phyloP scores from a whole-genome alignment of 2,797 vertebrate species.

The Tadarida brasiliensis region DNA sequence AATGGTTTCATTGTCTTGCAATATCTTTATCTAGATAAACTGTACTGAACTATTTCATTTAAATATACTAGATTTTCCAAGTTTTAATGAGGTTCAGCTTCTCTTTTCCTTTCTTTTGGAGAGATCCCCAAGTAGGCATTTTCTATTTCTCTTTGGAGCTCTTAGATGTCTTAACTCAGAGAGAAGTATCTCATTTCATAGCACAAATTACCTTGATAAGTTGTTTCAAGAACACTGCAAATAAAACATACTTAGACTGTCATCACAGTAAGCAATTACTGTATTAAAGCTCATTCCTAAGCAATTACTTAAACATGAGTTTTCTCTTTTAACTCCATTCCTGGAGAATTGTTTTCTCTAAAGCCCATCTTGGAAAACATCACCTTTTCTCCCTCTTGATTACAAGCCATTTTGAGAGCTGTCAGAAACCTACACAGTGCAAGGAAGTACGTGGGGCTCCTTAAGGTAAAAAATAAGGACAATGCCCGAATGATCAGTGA shows the following conservation, averaged over 20 bases:
- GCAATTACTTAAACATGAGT: conserved; percentile 2
- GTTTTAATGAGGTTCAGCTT: conserved; percentile 13
- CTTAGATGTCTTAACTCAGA: not conserved
- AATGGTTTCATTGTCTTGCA: not conserved
- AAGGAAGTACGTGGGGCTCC: not conserved
- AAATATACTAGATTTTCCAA: conserved; percentile 27
- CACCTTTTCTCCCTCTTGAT: not conserved
- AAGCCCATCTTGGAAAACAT: conserved; percentile 20
- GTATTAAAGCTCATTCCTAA: conserved; percentile 60
- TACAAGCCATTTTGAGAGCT: conserved; percentile 35
- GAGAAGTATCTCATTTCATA: conserved; percentile 51
- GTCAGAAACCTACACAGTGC: not conserved
- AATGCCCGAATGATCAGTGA: not conserved
- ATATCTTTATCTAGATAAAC: not conserved
- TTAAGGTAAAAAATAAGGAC: not conserved
- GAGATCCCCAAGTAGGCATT: not conserved
- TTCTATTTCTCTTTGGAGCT: conserved; percentile 10
- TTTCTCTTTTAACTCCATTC: conserved; percentile 51
- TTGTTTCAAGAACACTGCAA: conserved; percentile 63
- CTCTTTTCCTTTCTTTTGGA: conserved; percentile 33
- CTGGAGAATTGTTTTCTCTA: conserved; percentile 56
- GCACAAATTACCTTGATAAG: not conserved
- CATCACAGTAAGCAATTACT: not conserved
- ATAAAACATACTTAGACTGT: conserved; percentile 29
- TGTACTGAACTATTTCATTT: not conserved